phyloP scores from a whole-genome alignment of 2,888 invertebrate genomes.

The Adelognathus sp. region DNA sequence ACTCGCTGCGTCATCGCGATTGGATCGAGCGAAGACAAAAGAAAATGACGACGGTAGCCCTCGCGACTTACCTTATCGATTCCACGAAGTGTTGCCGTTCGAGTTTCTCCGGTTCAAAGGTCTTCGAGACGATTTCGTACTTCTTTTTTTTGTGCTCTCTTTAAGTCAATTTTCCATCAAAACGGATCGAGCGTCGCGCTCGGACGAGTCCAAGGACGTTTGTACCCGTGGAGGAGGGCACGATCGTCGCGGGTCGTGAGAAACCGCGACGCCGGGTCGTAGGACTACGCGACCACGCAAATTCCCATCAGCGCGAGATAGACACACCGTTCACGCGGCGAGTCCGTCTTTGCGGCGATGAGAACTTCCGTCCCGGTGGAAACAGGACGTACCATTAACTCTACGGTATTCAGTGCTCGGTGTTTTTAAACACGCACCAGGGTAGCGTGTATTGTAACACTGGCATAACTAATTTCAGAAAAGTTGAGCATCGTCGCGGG shows the following conservation, averaged over 20 bases:
- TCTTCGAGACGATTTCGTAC: not conserved
- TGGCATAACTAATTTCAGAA: slow-evolving; percentile 17
- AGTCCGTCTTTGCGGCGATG: slow-evolving; percentile 28
- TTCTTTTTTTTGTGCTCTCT: not conserved
- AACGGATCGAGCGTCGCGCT: slow-evolving; percentile 26
- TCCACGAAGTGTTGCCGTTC: not conserved
- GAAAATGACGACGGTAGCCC: not conserved
- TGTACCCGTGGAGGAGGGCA: not conserved
- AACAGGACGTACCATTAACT: slow-evolving; percentile 34
- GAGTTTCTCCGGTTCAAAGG: not conserved
- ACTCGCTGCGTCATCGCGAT: slow-evolving; percentile 15
- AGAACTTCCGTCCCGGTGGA: slow-evolving; percentile 39
- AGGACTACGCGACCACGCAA: slow-evolving; percentile 64
- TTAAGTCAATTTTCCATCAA: slow-evolving; percentile 14
- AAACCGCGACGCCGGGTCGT: slow-evolving; percentile 67
- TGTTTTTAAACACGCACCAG: not conserved
- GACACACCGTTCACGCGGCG: not conserved
- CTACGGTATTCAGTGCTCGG: not conserved
- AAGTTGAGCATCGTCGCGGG: slow-evolving; percentile 15
- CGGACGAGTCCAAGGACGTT: slow-evolving; percentile 37
- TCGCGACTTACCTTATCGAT: not conserved
- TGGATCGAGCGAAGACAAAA: not conserved
- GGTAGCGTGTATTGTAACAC: not conserved
- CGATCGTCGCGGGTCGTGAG: slow-evolving; percentile 66
- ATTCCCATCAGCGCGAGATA: slow-evolving; percentile 61